phyloP scores from a whole-genome alignment of 2,113 vertebrate species.

The Phylloscopus trochiloides region DNA sequence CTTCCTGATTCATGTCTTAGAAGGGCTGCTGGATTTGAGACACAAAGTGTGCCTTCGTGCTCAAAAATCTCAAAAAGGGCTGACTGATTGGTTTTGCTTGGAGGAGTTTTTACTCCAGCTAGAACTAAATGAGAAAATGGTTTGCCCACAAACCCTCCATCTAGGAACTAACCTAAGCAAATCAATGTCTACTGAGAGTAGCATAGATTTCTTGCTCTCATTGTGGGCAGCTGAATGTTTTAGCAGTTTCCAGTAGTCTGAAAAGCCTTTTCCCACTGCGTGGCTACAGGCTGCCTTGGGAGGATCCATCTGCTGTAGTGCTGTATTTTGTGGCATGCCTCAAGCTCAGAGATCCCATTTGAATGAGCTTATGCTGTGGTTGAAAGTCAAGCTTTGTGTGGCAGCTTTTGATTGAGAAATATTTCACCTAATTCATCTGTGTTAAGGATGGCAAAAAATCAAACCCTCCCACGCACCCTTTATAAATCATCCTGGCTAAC shows the following conservation, averaged over 20 bases:
- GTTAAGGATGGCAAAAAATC: slow-evolving; percentile 56
- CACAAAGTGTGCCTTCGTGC: background rate
- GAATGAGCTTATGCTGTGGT: background rate
- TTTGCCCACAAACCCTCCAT: background rate
- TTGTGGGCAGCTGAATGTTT: background rate
- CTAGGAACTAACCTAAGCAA: background rate
- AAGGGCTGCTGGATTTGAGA: background rate
- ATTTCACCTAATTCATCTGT: slow-evolving; percentile 54
- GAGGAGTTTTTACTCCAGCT: background rate
- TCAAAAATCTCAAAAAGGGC: background rate
- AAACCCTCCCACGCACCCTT: background rate
- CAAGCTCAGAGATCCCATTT: background rate
- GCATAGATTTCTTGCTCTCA: background rate
- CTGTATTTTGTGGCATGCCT: background rate
- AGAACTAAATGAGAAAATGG: background rate
- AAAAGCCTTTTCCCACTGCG: background rate
- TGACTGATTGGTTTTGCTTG: background rate
- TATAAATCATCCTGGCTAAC: slow-evolving; percentile 56
- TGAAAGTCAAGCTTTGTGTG: slow-evolving; percentile 5
- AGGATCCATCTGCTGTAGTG: background rate
- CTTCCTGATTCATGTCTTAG: background rate
- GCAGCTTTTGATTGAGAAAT: slow-evolving; percentile 42
- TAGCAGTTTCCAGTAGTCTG: background rate
- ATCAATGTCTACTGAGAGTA: background rate
- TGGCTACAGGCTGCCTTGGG: background rate